Evolutionary conservation across 2,113 vertebrate species (phyloP), one percentile per base, ranked within the genome.

Genomic region (Merops nubicus): DNA sequence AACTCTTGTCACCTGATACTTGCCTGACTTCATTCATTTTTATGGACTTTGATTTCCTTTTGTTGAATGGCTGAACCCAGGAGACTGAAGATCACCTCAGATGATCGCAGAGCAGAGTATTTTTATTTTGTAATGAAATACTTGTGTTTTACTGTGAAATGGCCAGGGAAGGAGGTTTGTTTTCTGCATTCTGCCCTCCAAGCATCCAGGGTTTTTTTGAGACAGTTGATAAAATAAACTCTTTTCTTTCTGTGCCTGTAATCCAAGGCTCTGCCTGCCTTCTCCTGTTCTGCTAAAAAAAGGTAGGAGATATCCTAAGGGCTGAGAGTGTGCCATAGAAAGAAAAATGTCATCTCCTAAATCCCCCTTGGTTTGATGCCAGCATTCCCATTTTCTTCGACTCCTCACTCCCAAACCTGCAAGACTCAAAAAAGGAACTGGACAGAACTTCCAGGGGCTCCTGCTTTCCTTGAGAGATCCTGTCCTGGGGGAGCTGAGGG

Each of bases 91-190:
- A 84, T 70, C 11, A 48, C 50, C 51, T 86, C 59, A 57, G 43
- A 42, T 84, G 63, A 84, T 43, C 0, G 0, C 80, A 75, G 64
- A 74, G 64, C 51, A 53, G 60, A 84, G 11, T 92, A 60, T 76
- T 92, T 95, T 94, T 86, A 67, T 93, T 95, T 92, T 34, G 22
- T 89, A 81, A 78, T 74, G 72, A 86, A 93, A 70, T 89, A 36
- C 28, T 65, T 70, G 48, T 81, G 59, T 95, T 91, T 89, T 15
- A 40, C 57, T 78, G 15, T 67, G 83, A 72, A 85, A 53, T 84
- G 86, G 19, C 8, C n/a, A 56, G 36, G 56, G 53, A 89, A 64
- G 43, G 65, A 36, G 25, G 53, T 65, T 89, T 91, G 18, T 90
- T 91, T 89, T 82, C 76, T 9, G 14, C 45, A 8, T 78, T 92